Conservation (phyloP, 2,888 invertebrate genomes). For the Gerris lacustris region DNA sequence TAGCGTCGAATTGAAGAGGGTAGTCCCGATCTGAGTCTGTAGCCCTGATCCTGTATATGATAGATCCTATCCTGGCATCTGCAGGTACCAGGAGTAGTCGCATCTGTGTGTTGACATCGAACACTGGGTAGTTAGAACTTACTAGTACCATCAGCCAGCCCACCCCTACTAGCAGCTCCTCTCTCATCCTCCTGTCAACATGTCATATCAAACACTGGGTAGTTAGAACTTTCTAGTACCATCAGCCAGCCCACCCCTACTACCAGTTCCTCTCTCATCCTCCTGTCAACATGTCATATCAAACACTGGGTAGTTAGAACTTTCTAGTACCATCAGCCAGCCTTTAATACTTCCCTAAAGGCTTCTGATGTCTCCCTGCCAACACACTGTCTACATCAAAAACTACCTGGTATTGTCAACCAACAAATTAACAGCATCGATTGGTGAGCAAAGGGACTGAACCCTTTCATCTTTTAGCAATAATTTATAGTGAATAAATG, state of each 20-base stretch:
- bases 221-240: slow-evolving; percentile 40
- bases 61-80: slow-evolving; percentile 68
- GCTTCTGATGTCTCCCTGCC: too few relatives aligned
- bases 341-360: too few relatives aligned
- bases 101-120: slow-evolving; percentile 74
- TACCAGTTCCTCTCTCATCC: not conserved
- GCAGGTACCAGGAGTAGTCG: slow-evolving; percentile 68
- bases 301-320: slow-evolving; percentile 60
- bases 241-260: slow-evolving; percentile 7
- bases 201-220: slow-evolving; percentile 66
- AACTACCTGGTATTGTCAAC: too few relatives aligned
- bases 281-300: slow-evolving; percentile 43
- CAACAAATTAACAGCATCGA: too few relatives aligned
- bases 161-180: not conserved
- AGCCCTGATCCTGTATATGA: slow-evolving; percentile 76
- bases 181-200: slow-evolving; percentile 6
- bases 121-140: slow-evolving; percentile 56
- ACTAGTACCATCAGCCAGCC: slow-evolving; percentile 28
- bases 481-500: too few relatives aligned
- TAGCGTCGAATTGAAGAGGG: slow-evolving; percentile 67
- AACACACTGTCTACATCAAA: too few relatives aligned
- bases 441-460: too few relatives aligned
- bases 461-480: too few relatives aligned
- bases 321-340: slow-evolving; percentile 29
- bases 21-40: slow-evolving; percentile 80